These are phyloP conservation scores for Daboia siamensis DNA, from an alignment of 2,113 vertebrate species.

Conservation along the genomic window DNA sequence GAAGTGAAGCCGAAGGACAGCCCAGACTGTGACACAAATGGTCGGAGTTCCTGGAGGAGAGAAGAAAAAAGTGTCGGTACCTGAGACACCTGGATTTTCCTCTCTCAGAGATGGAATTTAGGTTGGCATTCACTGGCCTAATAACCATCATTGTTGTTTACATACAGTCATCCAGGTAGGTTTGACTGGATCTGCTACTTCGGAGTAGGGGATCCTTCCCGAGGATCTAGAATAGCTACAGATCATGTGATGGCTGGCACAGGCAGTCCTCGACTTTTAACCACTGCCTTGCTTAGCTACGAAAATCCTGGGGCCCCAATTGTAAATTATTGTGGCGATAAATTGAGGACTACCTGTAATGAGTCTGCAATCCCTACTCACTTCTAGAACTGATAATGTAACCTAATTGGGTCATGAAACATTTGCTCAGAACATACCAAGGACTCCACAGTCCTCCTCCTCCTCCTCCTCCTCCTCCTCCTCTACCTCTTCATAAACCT, in stretches of 20 bases:
- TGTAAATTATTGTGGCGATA: not conserved
- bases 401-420: not conserved
- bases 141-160: not conserved
- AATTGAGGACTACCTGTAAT: not conserved
- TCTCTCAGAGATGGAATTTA: not conserved
- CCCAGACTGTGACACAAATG: slow-evolving; percentile 93
- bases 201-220: not conserved
- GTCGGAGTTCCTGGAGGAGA: slow-evolving; percentile 87
- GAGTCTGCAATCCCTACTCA: not conserved
- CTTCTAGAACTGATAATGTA: not conserved
- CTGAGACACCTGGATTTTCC: not conserved
- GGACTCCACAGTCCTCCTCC: not conserved
- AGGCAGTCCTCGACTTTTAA: not conserved
- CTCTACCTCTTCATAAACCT: not conserved
- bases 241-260: not conserved
- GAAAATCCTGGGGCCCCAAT: not conserved
- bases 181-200: not conserved
- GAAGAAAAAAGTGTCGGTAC: not conserved
- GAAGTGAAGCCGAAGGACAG: slow-evolving; percentile 89
- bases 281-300: not conserved
- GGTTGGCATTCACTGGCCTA: not conserved
- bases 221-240: not conserved
- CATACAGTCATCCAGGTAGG: not conserved
- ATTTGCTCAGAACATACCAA: not conserved
- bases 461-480: not conserved